phyloP scores from a whole-genome alignment of 2,113 vertebrate genomes.

The Etheostoma spectabile region DNA sequence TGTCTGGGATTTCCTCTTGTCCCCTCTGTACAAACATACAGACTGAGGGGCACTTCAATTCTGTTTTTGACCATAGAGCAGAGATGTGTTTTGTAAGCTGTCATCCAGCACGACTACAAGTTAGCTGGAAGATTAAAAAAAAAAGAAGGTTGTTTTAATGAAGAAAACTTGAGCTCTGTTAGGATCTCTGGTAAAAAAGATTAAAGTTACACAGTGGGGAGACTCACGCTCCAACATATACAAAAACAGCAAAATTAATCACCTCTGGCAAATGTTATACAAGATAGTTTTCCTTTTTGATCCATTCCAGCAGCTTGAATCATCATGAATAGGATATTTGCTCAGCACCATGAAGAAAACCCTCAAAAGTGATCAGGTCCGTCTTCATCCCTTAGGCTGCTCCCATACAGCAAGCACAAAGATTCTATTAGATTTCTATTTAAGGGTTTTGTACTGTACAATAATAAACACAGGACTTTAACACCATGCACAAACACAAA shows the following conservation, averaged over 20 bases:
- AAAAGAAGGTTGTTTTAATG: too few relatives aligned
- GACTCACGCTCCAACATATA: background rate
- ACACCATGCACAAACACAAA: background rate
- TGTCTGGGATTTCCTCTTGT: slow-evolving; percentile 60
- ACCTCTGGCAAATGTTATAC: background rate
- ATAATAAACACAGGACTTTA: slow-evolving; percentile 22
- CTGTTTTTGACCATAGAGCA: slow-evolving; percentile 23
- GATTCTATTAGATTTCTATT: slow-evolving; percentile 32
- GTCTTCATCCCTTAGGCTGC: slow-evolving; percentile 24
- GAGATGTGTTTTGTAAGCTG: slow-evolving; percentile 42
- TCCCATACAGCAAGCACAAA: slow-evolving; percentile 36
- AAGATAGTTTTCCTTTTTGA: slow-evolving; percentile 19
- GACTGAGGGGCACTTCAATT: slow-evolving; percentile 47
- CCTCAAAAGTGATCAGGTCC: background rate
- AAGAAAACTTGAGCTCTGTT: background rate
- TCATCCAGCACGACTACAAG: slow-evolving; percentile 32
- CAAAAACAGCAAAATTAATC: slow-evolving; percentile 24
- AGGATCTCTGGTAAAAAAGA: slow-evolving; percentile 22
- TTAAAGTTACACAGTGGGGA: slow-evolving; percentile 8
- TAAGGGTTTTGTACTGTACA: background rate
- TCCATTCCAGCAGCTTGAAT: slow-evolving; percentile 32
- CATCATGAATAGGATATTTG: slow-evolving; percentile 16
- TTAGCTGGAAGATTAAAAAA: slow-evolving; percentile 35
- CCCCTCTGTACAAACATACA: slow-evolving; percentile 36
- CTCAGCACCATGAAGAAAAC: slow-evolving; percentile 21